These are phyloP conservation scores for Melitaea cinxia DNA, from an alignment of 1,140 invertebrate species.

Conservation along the genomic window DNA sequence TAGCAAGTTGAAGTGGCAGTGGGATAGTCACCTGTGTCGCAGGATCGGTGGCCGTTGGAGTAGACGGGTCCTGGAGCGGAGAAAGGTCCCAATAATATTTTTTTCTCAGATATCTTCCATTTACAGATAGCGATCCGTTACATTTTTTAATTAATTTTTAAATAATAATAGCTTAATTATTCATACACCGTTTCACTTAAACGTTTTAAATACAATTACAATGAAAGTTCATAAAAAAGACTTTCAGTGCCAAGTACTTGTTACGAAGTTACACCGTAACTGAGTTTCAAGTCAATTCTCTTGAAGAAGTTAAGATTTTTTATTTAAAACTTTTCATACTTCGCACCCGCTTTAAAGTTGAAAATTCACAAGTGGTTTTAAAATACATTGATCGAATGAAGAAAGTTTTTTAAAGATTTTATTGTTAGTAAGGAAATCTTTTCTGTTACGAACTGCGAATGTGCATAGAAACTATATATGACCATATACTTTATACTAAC, in stretches of 20 bases:
- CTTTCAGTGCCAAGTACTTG: conserved; percentile 15
- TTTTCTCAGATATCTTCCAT: no score
- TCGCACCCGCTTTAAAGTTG: conserved; percentile 3
- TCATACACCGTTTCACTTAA: background rate
- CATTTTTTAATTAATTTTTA: no score
- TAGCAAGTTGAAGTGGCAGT: no score
- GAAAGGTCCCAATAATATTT: no score
- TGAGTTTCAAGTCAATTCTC: conserved; percentile 12
- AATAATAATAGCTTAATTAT: background rate
- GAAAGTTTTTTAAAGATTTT: background rate
- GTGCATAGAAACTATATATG: no score
- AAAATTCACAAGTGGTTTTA: conserved; percentile 1
- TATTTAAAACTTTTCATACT: conserved; percentile 22
- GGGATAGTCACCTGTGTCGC: no score
- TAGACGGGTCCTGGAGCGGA: no score
- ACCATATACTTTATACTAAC: no score
- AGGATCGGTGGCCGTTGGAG: no score
- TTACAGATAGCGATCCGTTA: no score
- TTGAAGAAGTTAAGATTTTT: conserved; percentile 26
- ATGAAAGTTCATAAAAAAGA: conserved; percentile 9
- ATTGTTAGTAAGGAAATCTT: background rate
- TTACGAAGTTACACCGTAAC: conserved; percentile 23
- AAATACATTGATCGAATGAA: conserved; percentile 1
- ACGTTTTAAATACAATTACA: background rate
- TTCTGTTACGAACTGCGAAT: no score